These are phyloP conservation scores for Acanthochromis polyacanthus DNA, from an alignment of 2,113 vertebrate species.

Conservation along the genomic window DNA sequence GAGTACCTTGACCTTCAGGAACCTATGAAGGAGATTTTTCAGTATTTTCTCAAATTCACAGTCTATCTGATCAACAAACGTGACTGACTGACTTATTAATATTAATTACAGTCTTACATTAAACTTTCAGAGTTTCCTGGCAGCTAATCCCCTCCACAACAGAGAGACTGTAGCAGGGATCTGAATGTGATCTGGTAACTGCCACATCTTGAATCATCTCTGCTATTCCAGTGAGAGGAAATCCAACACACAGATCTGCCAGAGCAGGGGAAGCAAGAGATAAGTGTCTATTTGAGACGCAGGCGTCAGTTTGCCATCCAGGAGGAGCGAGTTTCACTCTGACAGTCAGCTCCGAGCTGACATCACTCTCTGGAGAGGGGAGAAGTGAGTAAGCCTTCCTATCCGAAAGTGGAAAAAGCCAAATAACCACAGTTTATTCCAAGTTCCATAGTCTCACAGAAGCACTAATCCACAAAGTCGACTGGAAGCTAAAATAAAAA, in stretches of 20 bases:
- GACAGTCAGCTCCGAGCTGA: slow-evolving; percentile 50
- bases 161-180: slow-evolving; percentile 1
- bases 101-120: neutral
- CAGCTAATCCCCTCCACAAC: neutral
- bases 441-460: slow-evolving; percentile 53
- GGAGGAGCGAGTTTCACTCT: slow-evolving; percentile 35
- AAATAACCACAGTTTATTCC: slow-evolving; percentile 40
- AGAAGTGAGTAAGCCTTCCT: slow-evolving; percentile 74
- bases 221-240: slow-evolving; percentile 28
- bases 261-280: slow-evolving; percentile 23
- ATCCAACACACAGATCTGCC: slow-evolving; percentile 36
- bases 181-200: slow-evolving; percentile 1
- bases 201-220: slow-evolving; percentile 35
- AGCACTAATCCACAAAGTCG: slow-evolving; percentile 10
- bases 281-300: slow-evolving; percentile 47
- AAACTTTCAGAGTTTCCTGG: slow-evolving; percentile 11
- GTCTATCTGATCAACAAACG: neutral
- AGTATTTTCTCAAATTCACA: slow-evolving; percentile 1
- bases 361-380: slow-evolving; percentile 51
- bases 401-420: slow-evolving; percentile 57
- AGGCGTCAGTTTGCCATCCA: slow-evolving; percentile 21
- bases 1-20: neutral
- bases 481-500: slow-evolving; percentile 46
- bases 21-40: slow-evolving; percentile 6
- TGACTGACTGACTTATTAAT: slow-evolving; percentile 6